Base-by-base conservation (phyloP, 2,888 invertebrate genomes). In the Cephus spinipes region DNA sequence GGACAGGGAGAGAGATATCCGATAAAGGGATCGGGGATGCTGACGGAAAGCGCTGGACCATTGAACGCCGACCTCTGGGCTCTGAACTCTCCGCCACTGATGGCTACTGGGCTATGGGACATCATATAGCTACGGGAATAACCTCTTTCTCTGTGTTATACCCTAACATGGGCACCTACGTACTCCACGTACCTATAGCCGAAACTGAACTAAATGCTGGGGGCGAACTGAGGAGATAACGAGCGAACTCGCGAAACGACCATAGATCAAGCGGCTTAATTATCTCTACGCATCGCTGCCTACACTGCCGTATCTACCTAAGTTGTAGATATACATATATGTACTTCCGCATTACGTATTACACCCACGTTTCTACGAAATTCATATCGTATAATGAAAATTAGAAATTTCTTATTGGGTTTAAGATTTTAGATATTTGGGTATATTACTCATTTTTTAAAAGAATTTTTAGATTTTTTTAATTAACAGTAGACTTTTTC, bases 171-270 rank as follows among this genome's bases (percentile, higher is more conserved):
- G 55, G 55, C 55, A 55, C 9, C 55, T 23, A 55, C 23, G 71
- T 31, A 71, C 33, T 71, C 31, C 76, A 80, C 78, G 80, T 82
- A 75, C 80, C 77, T 73, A 84, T 85, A 88, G 86, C 85, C 89
- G 85, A 89, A 90, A 89, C 88, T 88, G 85, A 88, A 87, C 88
- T 88, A 89, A 90, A 90, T 88, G 88, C 87, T 83, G 87, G 85
- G 83, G 80, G 84, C 84, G 85, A 83, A 87, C 88, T 86, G 89
- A 89, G 89, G 91, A 91, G 91, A 91, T 91, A 91, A 91, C 91
- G 91, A 91, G 91, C 91, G 89, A 91, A 91, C 90, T 91, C 91
- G 91, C 90, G 90, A 91, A 91, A 89, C 87, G 90, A 85, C 90
- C 88, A 90, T 91, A 91, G 89, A 91, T 91, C 91, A 91, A 84